phyloP scores from a whole-genome alignment of 2,113 vertebrate genomes.

The Petrocephalus zakoni region DNA sequence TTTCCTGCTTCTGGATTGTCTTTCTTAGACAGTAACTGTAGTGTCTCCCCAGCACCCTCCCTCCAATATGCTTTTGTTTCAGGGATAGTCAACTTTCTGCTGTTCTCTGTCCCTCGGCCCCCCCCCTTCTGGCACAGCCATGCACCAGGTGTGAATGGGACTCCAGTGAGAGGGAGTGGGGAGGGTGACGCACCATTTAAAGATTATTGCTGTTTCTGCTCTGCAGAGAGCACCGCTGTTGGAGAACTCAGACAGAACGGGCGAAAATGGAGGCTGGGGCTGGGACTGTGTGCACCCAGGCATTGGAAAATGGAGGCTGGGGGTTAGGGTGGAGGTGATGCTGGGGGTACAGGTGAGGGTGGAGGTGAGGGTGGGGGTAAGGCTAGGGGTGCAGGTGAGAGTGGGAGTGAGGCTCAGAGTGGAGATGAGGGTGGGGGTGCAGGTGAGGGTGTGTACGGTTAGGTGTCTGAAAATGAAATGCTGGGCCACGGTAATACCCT shows the following conservation, averaged over 20 bases:
- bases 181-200: not conserved
- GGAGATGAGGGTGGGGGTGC: too few relatives aligned
- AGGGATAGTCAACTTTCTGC: not conserved
- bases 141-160: constrained; percentile 17
- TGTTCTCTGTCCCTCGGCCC: not conserved
- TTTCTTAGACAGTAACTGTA: constrained; percentile 12
- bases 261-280: not conserved
- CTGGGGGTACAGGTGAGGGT: not conserved
- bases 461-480: constrained; percentile 11
- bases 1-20: not conserved
- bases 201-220: not conserved
- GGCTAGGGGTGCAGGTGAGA: too few relatives aligned
- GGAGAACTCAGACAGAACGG: not conserved
- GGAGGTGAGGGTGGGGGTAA: not conserved
- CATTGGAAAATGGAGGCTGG: not conserved
- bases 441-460: not conserved
- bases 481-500: not conserved
- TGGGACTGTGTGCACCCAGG: not conserved
- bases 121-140: not conserved
- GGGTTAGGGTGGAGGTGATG: not conserved
- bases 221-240: not conserved
- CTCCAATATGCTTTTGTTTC: not conserved
- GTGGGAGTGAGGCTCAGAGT: too few relatives aligned
- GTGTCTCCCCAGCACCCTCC: not conserved
- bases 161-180: not conserved